phyloP scores from a whole-genome alignment of 2,797 vertebrate genomes.

The Xiphorhynchus erythropygius region DNA sequence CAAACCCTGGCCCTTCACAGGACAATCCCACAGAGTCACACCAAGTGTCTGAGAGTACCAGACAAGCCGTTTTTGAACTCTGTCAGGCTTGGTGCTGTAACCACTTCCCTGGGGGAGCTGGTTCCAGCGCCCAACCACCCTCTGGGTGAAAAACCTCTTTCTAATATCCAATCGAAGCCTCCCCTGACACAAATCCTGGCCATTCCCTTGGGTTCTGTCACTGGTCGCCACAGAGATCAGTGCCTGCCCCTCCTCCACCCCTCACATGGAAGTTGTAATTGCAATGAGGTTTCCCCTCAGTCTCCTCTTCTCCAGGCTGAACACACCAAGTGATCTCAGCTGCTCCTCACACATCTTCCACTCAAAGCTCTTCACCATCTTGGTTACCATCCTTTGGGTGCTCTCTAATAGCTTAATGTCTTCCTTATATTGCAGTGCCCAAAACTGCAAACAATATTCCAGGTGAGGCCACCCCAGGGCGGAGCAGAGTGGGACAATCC shows the following conservation, averaged over 20 bases:
- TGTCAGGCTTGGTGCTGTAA: neutral
- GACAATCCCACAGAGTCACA: neutral
- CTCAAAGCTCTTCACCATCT: neutral
- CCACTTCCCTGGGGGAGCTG: neutral
- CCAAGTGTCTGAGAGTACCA: neutral
- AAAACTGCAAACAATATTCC: neutral
- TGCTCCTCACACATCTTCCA: accelerated
- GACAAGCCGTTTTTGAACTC: neutral
- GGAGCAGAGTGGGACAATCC: neutral
- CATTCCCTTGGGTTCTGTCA: neutral
- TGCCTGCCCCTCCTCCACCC: neutral
- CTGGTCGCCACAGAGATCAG: neutral
- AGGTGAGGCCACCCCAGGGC: neutral
- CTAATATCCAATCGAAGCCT: neutral
- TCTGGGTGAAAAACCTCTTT: neutral
- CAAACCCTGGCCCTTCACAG: neutral
- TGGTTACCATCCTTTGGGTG: neutral
- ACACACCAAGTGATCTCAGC: neutral
- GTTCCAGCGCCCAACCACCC: neutral
- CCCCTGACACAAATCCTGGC: neutral
- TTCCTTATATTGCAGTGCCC: neutral
- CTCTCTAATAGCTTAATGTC: neutral
- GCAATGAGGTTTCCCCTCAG: neutral
- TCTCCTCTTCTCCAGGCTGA: neutral
- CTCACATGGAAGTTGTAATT: neutral